phyloP scores from a whole-genome alignment of 23 tunicate species.

The Corella eumyota region DNA sequence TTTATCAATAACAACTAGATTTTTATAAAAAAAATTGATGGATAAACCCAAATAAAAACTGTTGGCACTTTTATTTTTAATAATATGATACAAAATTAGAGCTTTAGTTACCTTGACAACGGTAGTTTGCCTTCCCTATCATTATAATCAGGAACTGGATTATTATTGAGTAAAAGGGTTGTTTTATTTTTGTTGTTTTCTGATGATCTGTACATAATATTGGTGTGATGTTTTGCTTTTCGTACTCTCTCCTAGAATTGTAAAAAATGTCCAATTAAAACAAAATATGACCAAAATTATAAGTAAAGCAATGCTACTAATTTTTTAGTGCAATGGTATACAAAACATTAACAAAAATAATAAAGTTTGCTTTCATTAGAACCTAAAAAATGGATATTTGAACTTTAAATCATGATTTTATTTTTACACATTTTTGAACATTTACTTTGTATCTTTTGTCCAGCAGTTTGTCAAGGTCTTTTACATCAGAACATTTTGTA shows the following conservation, averaged over 20 bases:
- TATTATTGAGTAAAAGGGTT: constrained; percentile 51
- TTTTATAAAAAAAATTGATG: too few species aligned
- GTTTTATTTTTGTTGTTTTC: constrained; percentile 75
- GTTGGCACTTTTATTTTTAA: too few species aligned
- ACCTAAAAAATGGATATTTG: neutral
- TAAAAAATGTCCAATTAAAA: neutral
- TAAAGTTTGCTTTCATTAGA: neutral
- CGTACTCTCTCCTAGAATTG: constrained; percentile 42
- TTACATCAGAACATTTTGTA: constrained; percentile 59
- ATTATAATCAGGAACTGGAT: constrained; percentile 70
- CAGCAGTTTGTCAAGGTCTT: constrained; percentile 53
- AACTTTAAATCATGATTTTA: neutral
- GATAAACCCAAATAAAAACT: too few species aligned
- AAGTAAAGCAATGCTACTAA: too few species aligned
- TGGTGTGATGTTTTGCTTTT: constrained; percentile 66
- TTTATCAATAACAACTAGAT: too few species aligned
- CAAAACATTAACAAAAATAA: neutral
- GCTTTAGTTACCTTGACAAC: constrained; percentile 19
- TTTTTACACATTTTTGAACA: neutral
- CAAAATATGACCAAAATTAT: neutral
- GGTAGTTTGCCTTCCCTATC: constrained; percentile 30
- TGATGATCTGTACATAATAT: constrained; percentile 71
- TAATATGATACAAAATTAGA: too few species aligned
- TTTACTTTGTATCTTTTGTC: constrained; percentile 45
- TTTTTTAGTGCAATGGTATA: too few species aligned